These are phyloP conservation scores for Tetanocera ferruginea DNA, from an alignment of 2,888 invertebrate genomes.

Conservation along the genomic window DNA sequence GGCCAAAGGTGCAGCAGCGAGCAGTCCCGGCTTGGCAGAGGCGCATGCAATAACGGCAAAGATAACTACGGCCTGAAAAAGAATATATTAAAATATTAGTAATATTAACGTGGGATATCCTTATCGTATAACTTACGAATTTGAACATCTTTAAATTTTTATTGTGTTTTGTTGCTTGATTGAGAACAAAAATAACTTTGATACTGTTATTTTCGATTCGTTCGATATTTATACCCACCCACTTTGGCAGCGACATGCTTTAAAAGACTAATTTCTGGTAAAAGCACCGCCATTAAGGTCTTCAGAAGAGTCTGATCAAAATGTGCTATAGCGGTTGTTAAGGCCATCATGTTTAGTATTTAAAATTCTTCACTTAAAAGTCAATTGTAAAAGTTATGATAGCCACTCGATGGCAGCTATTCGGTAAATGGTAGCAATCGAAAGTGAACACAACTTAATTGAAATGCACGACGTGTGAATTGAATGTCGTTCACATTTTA, in stretches of 20 bases:
- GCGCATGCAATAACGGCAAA: conserved; percentile 47
- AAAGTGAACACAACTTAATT: too few relatives aligned
- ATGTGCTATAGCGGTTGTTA: neutral
- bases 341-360: too few relatives aligned
- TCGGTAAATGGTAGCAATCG: too few relatives aligned
- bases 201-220: neutral
- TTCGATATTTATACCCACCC: neutral
- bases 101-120: neutral
- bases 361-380: too few relatives aligned
- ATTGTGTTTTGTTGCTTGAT: neutral
- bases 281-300: too few relatives aligned
- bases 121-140: conserved; percentile 31
- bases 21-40: conserved; percentile 46
- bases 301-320: neutral
- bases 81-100: neutral
- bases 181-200: neutral
- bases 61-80: conserved; percentile 41
- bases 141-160: conserved; percentile 22
- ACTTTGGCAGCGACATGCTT: neutral
- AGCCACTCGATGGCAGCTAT: too few relatives aligned
- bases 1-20: conserved; percentile 41
- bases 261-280: too few relatives aligned
- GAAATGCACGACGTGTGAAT: too few relatives aligned
- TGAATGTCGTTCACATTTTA: too few relatives aligned
- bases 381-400: too few relatives aligned